Evolutionary conservation across 2,797 vertebrate genomes (phyloP), one percentile per base, ranked within the genome.

Genomic region (Alauda arvensis): DNA sequence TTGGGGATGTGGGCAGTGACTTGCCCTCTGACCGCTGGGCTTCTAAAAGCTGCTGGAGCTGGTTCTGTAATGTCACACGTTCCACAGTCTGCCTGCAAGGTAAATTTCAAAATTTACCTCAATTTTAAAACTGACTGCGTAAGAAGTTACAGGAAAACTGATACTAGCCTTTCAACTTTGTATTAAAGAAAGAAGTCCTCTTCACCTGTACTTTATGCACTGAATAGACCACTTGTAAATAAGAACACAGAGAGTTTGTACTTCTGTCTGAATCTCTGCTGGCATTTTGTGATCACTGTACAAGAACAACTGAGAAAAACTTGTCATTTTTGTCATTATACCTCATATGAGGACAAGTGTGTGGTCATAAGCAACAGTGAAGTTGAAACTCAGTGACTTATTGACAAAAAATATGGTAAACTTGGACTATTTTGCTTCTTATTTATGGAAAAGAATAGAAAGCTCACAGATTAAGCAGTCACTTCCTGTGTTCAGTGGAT

Each of bases 21-120:
- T 97, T 97, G 75, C 97, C 92, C 90, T 97, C 98, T 2, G 93
- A 86, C 67, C 98, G 96, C 93, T 97, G 98, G 60, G 97, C 96
- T 91, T 99, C 98, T 93, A 98, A 96, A 88, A 99, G 96, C 67
- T 98, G 98, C 86, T 99, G 98, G 75, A 99, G 97, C 59, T 99
- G 98, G 63, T 97, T 99, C 96, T 99, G 99, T 20, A 99, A 94
- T 4, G 96, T 96, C 66, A 98, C 97, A 83, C 97, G 98, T 71
- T 99, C 98, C 70, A 98, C 77, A 3, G 98, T 98, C 94, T 99
- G 98, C 92, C 99, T 99, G 96, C 28, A 95, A 48, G 37, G 37
- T 37, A 37, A 10, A 37, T 37, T 10, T 37, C 37, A 37, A 37
- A 37, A 37, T 37, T 37, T 78, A 65, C 25, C 24, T 76, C 42